Evolutionary conservation across 2,113 vertebrate genomes (phyloP), one percentile per base, ranked within the genome.

Genomic region (Pterophyllum scalare): DNA sequence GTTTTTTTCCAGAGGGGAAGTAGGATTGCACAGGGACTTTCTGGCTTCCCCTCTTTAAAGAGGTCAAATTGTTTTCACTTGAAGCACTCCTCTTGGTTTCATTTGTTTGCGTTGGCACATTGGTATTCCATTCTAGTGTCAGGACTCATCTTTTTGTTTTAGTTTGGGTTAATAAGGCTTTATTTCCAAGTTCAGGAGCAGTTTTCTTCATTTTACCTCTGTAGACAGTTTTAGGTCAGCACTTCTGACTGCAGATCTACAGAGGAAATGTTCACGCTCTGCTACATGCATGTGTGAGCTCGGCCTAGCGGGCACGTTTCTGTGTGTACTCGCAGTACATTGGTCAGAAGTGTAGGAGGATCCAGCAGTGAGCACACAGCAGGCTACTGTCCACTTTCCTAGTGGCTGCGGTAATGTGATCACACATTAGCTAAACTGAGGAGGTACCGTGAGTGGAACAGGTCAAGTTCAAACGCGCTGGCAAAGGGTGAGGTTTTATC

Each of bases 281-380:
- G 58, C 49, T 80, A 86, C 64, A 6, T 84, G 43, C 80, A 70
- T 90, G 80, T 58, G 24, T 75, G 59, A 78, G 85, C 85, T 88
- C 22, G 85, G 89, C 75, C 59, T 87, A 85, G 67, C 85, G 87
- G 22, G 7, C 85, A 9, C 43, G 85, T 70, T 70, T 28, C 3
- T 38, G 7, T 15, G n/a, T 52, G 9, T 10, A 5, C 82, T 92
- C 79, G 1, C 22, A 43, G 79, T 76, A 80, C 91, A 90, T 92
- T 93, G 93, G 94, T 74, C 88, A 77, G 82, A 40, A 70, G 56
- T 89, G 93, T 61, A 93, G 94, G 93, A 91, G 92, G 91, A 65
- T 87, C 87, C 59, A 80, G 49, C 33, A 46, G 2, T 0, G 24
- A 46, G 35, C 5, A 19, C 14, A 13, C 59, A 62, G 12, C 75